Evolutionary conservation across 2,113 vertebrate species (phyloP), one percentile per base, ranked within the genome.

Genomic region (Naja naja): DNA sequence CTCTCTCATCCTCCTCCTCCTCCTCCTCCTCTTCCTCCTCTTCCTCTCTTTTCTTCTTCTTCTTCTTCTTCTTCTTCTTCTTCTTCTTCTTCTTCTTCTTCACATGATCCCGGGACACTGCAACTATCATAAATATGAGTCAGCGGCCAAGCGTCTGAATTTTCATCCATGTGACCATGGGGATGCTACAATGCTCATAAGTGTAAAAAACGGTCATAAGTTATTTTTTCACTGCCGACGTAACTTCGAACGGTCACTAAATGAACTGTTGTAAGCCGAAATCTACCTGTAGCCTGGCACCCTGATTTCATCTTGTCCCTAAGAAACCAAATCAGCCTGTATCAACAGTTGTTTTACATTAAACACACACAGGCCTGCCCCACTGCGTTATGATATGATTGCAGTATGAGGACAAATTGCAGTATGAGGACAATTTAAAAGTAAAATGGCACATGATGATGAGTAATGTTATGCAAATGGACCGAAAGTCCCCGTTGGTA

Each of bases 401-500:
- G 0, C 43, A 27, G 5, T 45, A 88, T 9, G 1, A 69, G 58
- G 56, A 39, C 7, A 81, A 95, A 94, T 93, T 94, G 60, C 0
- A n/a, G n/a, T n/a, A n/a, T n/a, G n/a, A n/a, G n/a, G n/a, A n/a
- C n/a, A 86, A 90, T 54, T 54, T 93, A 69, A 94, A 95, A 93
- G 49, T 89, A 93, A 94, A 90, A 56, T 92, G 20, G 34, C 45
- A 89, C 93, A 93, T 39, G 54, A 93, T 54, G 47, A 14, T 52
- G 94, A 89, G 12, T 55, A 92, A 56, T 85, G 86, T 6, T 54
- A 93, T 60, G 74, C 6, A 94, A 91, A 85, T 92, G n/a, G 92
- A 93, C 74, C 86, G 87, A 81, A 94, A 92, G 93, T 87, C 86
- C 16, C 27, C 7, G 90, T 87, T 94, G 85, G 60, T 95, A 30